These are phyloP conservation scores for Miichthys miiuy DNA, from an alignment of 2,797 vertebrate genomes.

Conservation along the genomic window DNA sequence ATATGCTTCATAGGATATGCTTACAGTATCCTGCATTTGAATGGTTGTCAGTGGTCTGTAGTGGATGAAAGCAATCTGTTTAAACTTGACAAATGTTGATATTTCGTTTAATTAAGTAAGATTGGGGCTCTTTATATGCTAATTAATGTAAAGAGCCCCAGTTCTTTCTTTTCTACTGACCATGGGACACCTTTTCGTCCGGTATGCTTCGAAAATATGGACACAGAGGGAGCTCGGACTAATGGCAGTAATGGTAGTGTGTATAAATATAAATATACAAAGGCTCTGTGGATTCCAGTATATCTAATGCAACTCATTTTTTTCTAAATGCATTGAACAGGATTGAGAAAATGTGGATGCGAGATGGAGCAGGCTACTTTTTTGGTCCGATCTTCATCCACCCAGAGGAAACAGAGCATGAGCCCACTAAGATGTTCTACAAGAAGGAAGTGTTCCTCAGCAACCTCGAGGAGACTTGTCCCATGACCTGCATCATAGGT, in stretches of 20 bases:
- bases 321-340: constrained; percentile 73
- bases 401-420: constrained; percentile 97
- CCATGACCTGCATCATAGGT: constrained; percentile 97
- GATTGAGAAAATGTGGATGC: constrained; percentile 98
- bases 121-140: too few relatives aligned
- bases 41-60: background rate
- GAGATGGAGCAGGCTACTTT: constrained; percentile 96
- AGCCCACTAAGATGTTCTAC: constrained; percentile 99
- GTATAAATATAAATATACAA: background rate
- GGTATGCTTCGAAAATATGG: too few relatives aligned
- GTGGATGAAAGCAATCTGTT: background rate
- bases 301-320: background rate
- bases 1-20: background rate
- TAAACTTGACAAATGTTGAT: background rate
- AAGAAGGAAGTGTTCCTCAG: constrained; percentile 99
- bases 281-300: background rate
- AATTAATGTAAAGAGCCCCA: background rate
- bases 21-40: background rate
- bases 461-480: constrained; percentile 96
- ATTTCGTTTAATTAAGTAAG: background rate
- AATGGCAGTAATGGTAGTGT: background rate
- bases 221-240: background rate
- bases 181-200: background rate
- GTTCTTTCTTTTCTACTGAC: background rate
- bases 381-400: constrained; percentile 99